Conservation (phyloP, 1,140 invertebrate genomes). For the Glomeris maerens region DNA sequence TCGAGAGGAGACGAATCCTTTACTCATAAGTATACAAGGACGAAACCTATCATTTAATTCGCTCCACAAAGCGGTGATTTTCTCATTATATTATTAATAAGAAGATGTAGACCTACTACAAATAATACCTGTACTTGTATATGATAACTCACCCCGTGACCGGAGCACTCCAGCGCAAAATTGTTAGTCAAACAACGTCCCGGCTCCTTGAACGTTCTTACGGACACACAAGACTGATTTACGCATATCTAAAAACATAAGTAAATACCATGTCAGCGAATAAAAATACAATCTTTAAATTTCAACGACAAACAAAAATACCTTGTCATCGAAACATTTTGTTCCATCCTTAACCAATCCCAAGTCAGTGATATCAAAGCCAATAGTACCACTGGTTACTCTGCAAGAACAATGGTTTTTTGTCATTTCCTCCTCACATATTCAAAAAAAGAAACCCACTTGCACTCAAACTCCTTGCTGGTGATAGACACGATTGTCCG, state of each 20-base stretch:
- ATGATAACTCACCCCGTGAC: slow-evolving; percentile 62
- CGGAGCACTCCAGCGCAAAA: slow-evolving; percentile 76
- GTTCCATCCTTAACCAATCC: slow-evolving; percentile 77
- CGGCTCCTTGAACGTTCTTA: slow-evolving; percentile 64
- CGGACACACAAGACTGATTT: slow-evolving; percentile 76
- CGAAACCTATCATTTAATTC: too few relatives aligned
- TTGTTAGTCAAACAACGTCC: slow-evolving; percentile 78
- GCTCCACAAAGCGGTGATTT: too few relatives aligned
- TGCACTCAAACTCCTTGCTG: slow-evolving; percentile 76
- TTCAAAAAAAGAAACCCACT: slow-evolving; percentile 43
- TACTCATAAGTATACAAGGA: too few relatives aligned
- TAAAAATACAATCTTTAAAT: not conserved
- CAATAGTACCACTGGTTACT: slow-evolving; percentile 49
- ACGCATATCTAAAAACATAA: slow-evolving; percentile 55
- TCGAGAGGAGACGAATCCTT: too few relatives aligned
- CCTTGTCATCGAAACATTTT: slow-evolving; percentile 74
- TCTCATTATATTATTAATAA: too few relatives aligned
- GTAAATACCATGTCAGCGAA: slow-evolving; percentile 3
- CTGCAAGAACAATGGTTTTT: slow-evolving; percentile 41
- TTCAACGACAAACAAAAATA: slow-evolving; percentile 24
- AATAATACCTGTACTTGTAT: too few relatives aligned
- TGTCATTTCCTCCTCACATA: too few relatives aligned
- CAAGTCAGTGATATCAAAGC: slow-evolving; percentile 47
- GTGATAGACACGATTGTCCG: slow-evolving; percentile 73
- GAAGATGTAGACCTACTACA: too few relatives aligned